Conservation (phyloP, 2,113 vertebrate species). For the Falco punctatus region DNA sequence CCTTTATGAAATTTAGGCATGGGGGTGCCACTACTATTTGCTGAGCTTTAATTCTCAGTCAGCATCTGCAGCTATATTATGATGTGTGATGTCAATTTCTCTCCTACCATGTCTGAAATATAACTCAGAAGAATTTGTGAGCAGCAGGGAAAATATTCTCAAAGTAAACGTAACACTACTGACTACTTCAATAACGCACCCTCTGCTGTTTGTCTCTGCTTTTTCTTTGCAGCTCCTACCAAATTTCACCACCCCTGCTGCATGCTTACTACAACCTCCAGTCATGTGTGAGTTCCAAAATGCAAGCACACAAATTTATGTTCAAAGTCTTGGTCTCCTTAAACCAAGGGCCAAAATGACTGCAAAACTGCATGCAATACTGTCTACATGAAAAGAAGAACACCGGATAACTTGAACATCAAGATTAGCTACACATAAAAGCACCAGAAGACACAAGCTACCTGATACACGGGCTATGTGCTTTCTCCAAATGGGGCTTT, state of each 20-base stretch:
- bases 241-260: neutral
- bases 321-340: neutral
- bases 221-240: neutral
- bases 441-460: neutral
- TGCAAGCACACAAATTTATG: fast-evolving
- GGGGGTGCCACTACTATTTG: neutral
- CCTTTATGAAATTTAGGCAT: neutral
- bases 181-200: neutral
- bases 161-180: neutral
- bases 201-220: neutral
- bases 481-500: neutral
- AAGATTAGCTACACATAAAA: neutral
- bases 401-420: too few relatives aligned
- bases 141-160: neutral
- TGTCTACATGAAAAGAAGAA: neutral
- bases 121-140: neutral
- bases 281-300: neutral
- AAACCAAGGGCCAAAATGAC: neutral
- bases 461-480: neutral
- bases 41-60: neutral
- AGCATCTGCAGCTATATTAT: neutral
- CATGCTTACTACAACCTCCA: neutral
- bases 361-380: neutral
- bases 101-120: neutral
- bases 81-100: fast-evolving